A percentile compares a stretch with the other conserved stretches of the same genome.
These are phyloP conservation scores for Calypte anna DNA, from an alignment of 2,113 vertebrate genomes.

Conservation along the genomic window DNA sequence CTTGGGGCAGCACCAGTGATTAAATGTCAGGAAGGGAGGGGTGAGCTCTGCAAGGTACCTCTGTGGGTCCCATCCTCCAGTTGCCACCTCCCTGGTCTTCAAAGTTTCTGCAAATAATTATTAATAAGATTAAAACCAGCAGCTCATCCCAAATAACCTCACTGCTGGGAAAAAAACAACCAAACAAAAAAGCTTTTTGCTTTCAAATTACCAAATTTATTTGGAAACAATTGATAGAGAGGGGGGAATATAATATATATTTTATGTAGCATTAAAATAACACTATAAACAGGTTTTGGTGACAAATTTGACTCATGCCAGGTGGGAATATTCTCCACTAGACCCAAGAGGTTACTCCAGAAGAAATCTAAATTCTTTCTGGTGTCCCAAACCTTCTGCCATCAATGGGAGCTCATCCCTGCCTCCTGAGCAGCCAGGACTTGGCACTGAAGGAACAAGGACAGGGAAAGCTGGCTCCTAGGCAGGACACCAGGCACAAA, in stretches of 20 bases:
- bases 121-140: not conserved
- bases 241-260: too few species aligned
- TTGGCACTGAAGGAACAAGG: not conserved
- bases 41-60: not conserved
- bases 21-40: fast-evolving
- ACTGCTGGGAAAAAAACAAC: too few species aligned
- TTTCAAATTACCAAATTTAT: not conserved
- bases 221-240: fast-evolving
- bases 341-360: not conserved
- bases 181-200: not conserved
- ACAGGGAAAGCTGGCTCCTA: not conserved
- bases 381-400: not conserved
- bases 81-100: fast-evolving
- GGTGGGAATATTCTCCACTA: not conserved
- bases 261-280: too few species aligned
- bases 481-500: not conserved
- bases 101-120: not conserved
- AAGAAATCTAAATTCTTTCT: not conserved
- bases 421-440: not conserved
- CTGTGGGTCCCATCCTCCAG: fast-evolving
- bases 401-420: not conserved
- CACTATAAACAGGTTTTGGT: not conserved
- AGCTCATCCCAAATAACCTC: not conserved
- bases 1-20: too few species aligned
- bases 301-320: fast-evolving